phyloP scores from a whole-genome alignment of 2,888 invertebrate genomes.

The Aporophyla lueneburgensis region DNA sequence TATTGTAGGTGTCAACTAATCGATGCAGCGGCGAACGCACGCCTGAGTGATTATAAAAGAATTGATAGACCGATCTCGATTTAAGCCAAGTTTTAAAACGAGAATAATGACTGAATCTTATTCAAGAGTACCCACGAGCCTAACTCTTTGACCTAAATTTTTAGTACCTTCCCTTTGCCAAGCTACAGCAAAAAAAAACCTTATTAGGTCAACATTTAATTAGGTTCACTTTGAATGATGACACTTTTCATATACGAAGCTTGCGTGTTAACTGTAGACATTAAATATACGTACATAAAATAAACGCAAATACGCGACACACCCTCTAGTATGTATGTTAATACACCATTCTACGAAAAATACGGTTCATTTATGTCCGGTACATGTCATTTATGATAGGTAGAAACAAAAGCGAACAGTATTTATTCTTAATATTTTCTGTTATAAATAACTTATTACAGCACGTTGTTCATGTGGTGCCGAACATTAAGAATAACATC shows the following conservation, averaged over 20 bases:
- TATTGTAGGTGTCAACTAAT: too few species aligned
- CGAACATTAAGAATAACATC: too few species aligned
- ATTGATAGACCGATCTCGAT: not conserved
- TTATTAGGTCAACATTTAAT: constrained; percentile 56
- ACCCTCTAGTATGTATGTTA: constrained; percentile 19
- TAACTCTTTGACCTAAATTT: constrained; percentile 18
- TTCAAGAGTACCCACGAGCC: not conserved
- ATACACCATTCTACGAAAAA: constrained; percentile 1
- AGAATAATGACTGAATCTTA: not conserved
- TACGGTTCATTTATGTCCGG: not conserved
- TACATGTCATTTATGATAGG: not conserved
- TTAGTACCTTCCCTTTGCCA: not conserved
- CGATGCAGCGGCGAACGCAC: too few species aligned
- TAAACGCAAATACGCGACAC: constrained; percentile 25
- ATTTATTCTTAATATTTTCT: constrained; percentile 1
- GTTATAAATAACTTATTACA: too few species aligned
- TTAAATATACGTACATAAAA: constrained; percentile 32
- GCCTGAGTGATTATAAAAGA: too few species aligned
- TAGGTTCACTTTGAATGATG: constrained; percentile 26
- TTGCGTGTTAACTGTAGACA: constrained; percentile 48
- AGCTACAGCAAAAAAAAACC: constrained; percentile 23
- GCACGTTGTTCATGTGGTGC: too few species aligned
- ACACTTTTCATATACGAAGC: constrained; percentile 34
- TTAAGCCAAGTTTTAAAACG: constrained; percentile 1
- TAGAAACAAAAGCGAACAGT: not conserved